Conservation (phyloP, 2,797 vertebrate genomes). For the Orestias chungarensis region DNA sequence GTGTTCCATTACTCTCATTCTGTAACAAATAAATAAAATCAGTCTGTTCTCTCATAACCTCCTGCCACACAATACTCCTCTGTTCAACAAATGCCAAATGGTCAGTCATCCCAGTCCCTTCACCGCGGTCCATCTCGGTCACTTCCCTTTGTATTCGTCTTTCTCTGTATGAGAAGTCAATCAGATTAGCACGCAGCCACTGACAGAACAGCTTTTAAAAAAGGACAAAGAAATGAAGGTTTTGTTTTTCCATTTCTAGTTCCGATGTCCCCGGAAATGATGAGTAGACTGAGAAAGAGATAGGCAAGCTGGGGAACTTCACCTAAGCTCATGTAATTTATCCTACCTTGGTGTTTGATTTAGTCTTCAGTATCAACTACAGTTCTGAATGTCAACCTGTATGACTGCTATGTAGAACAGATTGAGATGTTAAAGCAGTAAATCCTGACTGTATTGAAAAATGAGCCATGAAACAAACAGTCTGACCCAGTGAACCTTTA, state of each 20-base stretch:
- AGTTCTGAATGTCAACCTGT: background rate
- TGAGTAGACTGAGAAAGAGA: slow-evolving; percentile 21
- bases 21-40: slow-evolving; percentile 23
- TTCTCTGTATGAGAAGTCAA: slow-evolving; percentile 51
- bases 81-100: slow-evolving; percentile 60
- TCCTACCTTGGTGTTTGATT: background rate
- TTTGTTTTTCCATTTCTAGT: slow-evolving; percentile 48
- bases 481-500: slow-evolving; percentile 23
- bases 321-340: background rate
- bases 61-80: slow-evolving; percentile 67
- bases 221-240: slow-evolving; percentile 53
- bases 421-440: background rate
- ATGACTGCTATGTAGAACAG: background rate
- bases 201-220: slow-evolving; percentile 48
- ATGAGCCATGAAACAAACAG: slow-evolving; percentile 17
- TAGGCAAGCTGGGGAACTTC: background rate
- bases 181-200: slow-evolving; percentile 53
- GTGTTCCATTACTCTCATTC: slow-evolving; percentile 22
- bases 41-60: slow-evolving; percentile 29
- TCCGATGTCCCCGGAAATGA: slow-evolving; percentile 40
- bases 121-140: slow-evolving; percentile 34
- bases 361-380: background rate
- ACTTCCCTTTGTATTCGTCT: slow-evolving; percentile 45
- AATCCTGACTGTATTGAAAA: background rate
- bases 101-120: slow-evolving; percentile 47